Evolutionary conservation across 1,140 invertebrate species (phyloP).

Genomic region (Chionoecetes opilio): DNA sequence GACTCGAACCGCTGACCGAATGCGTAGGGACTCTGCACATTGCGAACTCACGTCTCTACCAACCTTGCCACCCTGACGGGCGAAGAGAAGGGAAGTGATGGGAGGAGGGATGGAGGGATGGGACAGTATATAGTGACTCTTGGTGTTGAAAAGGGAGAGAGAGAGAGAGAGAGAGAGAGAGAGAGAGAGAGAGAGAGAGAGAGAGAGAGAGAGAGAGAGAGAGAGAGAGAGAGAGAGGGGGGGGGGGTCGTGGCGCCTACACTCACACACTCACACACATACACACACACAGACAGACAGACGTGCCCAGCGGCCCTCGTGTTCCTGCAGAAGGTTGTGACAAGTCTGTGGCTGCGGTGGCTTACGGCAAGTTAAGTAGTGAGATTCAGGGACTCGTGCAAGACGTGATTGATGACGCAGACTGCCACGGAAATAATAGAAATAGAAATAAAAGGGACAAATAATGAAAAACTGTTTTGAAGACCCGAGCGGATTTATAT

Average conservation of each 20-base stretch:
- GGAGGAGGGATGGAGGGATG: no score
- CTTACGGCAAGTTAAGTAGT: background rate
- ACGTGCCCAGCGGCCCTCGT: background rate
- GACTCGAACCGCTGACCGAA: no score
- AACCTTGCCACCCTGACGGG: no score
- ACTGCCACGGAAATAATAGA: background rate
- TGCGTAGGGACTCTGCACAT: no score
- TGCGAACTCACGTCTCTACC: no score
- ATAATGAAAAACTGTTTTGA: no score
- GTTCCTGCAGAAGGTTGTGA: background rate
- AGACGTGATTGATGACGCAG: background rate
- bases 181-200: slow-evolving; percentile 45
- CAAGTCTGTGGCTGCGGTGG: background rate
- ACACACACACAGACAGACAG: background rate
- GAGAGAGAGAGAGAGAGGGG: slow-evolving; percentile 38
- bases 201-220: slow-evolving; percentile 41
- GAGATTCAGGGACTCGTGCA: background rate
- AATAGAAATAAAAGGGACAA: no score
- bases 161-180: slow-evolving; percentile 47
- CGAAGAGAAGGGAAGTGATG: no score
- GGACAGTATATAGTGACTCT: no score
- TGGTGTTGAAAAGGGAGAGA: slow-evolving; percentile 21
- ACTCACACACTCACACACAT: slow-evolving; percentile 34
- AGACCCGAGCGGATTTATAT: no score
- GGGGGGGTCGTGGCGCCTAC: background rate